Evolutionary conservation across 2,888 invertebrate genomes (phyloP), one percentile per base, ranked within the genome.

Genomic region (Theretra japonica): DNA sequence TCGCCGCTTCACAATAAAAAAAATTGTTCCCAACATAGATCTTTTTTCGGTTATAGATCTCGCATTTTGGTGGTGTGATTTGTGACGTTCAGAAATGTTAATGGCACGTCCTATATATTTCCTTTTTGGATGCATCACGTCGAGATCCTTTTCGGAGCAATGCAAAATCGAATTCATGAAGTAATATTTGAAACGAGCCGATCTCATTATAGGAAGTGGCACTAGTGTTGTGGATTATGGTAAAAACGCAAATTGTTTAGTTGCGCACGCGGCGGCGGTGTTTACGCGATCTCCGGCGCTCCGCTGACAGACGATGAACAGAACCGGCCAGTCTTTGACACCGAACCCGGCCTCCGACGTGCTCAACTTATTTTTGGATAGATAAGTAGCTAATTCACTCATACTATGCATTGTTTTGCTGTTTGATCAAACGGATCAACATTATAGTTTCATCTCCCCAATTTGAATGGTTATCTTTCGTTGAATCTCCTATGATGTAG

Each of bases 51-150:
- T 90, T 92, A 91, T 92, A 91, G 92, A 93, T 93, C 91, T 92
- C 91, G 92, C 89, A 93, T 94, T 93, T 93, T 91, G 93, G 85
- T 91, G 91, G 94, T 94, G 94, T 94, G 94, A 94, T 94, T 93
- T 94, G 93, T 94, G 93, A 93, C 93, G 91, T 92, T 92, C 89
- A 91, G 92, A 94, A 92, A 93, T 90, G 90, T 92, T 92, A 90
- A 92, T 90, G 89, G 90, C 88, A 90, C 86, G 87, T 88, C 87
- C 86, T 87, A 88, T 88, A 82, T 87, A 86, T 88, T 86, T 89
- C 87, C 86, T 87, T 88, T 86, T 86, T 81, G 79, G 80, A 73
- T 77, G 77, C 75, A 78, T 65, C 21, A 78, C 79, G 76, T 70
- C 74, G 73, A 75, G 73, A 74, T 56, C 60, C 75, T 57, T 75